These are phyloP conservation scores for Xestia xanthographa DNA, from an alignment of 2,888 invertebrate species.

Conservation along the genomic window DNA sequence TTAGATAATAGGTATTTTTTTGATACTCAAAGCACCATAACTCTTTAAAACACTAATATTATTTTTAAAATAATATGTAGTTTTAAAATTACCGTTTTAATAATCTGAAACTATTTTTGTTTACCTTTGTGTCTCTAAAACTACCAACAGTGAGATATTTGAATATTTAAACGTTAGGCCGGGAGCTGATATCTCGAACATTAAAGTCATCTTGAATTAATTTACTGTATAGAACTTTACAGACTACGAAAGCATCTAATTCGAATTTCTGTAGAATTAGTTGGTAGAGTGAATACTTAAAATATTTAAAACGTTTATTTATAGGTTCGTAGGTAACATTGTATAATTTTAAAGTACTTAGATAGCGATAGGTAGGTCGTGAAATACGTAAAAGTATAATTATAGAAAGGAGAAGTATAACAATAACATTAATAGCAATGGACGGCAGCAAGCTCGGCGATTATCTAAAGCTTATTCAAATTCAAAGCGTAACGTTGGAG, in stretches of 20 bases:
- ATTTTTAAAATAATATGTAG: constrained; percentile 48
- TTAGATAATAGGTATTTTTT: constrained; percentile 36
- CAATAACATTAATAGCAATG: constrained; percentile 76
- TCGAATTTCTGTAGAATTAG: constrained; percentile 33
- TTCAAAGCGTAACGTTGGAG: constrained; percentile 57
- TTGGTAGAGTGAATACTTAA: constrained; percentile 44
- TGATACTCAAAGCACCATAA: constrained; percentile 67
- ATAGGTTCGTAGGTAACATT: constrained; percentile 42
- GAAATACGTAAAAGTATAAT: constrained; percentile 63
- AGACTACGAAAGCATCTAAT: constrained; percentile 51
- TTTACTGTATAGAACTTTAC: constrained; percentile 38
- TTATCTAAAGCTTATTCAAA: constrained; percentile 69
- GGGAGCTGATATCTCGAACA: constrained; percentile 45
- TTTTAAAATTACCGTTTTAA: constrained; percentile 24
- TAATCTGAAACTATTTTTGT: constrained; percentile 48
- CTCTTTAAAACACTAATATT: constrained; percentile 53
- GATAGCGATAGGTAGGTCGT: constrained; percentile 51
- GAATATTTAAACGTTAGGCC: constrained; percentile 57
- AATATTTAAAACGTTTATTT: constrained; percentile 47
- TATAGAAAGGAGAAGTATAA: constrained; percentile 65
- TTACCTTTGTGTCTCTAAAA: constrained; percentile 52
- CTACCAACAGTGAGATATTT: constrained; percentile 64
- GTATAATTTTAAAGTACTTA: constrained; percentile 54
- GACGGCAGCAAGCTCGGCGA: constrained; percentile 86
- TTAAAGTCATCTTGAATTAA: constrained; percentile 31